Conservation (phyloP, 1,140 invertebrate species). For the Pissodes strobi region DNA sequence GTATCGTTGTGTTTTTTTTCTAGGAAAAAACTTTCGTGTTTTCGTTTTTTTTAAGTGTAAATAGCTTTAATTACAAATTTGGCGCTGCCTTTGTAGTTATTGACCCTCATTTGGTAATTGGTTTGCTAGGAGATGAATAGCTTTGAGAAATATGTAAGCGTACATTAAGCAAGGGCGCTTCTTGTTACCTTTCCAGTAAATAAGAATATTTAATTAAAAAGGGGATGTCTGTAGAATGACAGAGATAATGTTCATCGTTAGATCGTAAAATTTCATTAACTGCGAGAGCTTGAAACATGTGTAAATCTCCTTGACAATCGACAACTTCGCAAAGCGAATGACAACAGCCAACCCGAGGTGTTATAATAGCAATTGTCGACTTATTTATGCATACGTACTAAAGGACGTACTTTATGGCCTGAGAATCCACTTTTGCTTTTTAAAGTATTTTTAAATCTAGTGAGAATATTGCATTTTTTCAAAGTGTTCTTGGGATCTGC, state of each 20-base stretch:
- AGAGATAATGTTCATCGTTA: conserved; percentile 3
- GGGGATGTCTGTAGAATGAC: background rate
- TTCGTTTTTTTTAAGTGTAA: too few relatives aligned
- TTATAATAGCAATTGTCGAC: too few relatives aligned
- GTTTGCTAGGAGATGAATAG: too few relatives aligned
- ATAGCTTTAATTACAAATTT: too few relatives aligned
- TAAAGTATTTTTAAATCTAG: conserved; percentile 6
- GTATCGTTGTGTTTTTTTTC: too few relatives aligned
- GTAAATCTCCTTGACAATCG: conserved; percentile 4
- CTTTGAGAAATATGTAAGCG: too few relatives aligned
- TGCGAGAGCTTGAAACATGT: background rate
- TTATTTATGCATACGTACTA: conserved; percentile 6
- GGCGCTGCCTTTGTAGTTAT: too few relatives aligned
- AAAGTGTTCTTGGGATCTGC: too few relatives aligned
- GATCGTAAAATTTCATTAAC: conserved; percentile 14
- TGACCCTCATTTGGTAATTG: too few relatives aligned
- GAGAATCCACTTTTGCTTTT: conserved; percentile 7
- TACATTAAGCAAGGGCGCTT: too few relatives aligned
- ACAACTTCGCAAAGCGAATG: background rate
- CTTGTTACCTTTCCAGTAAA: background rate
- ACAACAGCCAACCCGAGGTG: too few relatives aligned
- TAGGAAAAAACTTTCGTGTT: too few relatives aligned
- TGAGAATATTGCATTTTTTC: conserved; percentile 4
- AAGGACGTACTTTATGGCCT: conserved; percentile 3
- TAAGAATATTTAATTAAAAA: conserved; percentile 2